Evolutionary conservation across 2,888 invertebrate species (phyloP).

Genomic region (Gymnoscelis rufifasciata): DNA sequence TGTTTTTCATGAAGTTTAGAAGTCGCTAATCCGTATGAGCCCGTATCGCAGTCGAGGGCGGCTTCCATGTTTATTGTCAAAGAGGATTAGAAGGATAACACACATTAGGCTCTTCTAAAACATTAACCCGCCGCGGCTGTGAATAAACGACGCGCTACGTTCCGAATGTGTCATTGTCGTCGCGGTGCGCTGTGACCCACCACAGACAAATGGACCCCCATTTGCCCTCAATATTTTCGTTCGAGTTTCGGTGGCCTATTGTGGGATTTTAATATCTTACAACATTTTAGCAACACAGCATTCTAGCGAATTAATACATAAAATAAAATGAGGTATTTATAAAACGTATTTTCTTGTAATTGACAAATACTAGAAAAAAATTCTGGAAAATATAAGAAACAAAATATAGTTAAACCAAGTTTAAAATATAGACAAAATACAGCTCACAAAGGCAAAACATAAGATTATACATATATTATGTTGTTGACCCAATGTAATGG

Average conservation of each 20-base stretch:
- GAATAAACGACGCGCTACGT: conserved; percentile 54
- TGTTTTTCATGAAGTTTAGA: conserved; percentile 44
- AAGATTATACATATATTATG: no score
- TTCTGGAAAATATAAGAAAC: no score
- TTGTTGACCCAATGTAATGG: no score
- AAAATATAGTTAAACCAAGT: no score
- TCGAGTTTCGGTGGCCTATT: conserved; percentile 1
- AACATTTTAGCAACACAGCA: not conserved
- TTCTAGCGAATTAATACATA: no score
- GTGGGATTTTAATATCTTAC: not conserved
- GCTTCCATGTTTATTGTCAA: conserved; percentile 56
- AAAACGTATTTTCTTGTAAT: no score
- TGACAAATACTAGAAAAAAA: no score
- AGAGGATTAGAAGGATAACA: conserved; percentile 58
- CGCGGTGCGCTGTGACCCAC: conserved; percentile 39
- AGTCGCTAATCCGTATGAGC: conserved; percentile 42
- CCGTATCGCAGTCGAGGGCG: conserved; percentile 41
- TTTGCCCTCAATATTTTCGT: conserved; percentile 11
- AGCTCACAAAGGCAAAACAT: no score
- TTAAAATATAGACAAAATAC: no score
- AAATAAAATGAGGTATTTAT: no score
- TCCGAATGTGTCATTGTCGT: conserved; percentile 52
- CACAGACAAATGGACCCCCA: conserved; percentile 35
- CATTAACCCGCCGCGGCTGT: conserved; percentile 55
- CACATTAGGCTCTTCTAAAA: conserved; percentile 57